phyloP scores from a whole-genome alignment of 2,888 invertebrate genomes.

The Girardia tigrina region DNA sequence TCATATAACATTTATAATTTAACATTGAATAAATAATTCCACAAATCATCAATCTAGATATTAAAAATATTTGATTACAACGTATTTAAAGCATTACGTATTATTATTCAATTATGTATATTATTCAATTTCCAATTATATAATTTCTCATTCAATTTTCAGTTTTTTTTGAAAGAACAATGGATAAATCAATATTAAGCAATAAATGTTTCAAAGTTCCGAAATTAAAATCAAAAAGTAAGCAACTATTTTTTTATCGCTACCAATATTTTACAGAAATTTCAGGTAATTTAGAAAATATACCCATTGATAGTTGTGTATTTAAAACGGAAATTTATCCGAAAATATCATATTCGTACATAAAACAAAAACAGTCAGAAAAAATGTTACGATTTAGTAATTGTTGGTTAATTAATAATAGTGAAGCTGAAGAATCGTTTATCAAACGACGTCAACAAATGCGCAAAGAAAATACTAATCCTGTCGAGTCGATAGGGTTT shows the following conservation, averaged over 20 bases:
- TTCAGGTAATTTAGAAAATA: neutral
- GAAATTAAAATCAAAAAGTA: neutral
- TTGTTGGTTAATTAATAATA: neutral
- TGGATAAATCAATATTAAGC: no score
- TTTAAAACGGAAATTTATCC: neutral
- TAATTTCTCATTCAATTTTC: no score
- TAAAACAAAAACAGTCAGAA: neutral
- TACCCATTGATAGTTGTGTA: neutral
- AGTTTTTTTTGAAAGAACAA: no score
- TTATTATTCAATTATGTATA: no score
- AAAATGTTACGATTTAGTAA: neutral
- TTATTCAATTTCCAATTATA: no score
- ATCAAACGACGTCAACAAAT: neutral
- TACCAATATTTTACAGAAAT: neutral
- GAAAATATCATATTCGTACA: neutral
- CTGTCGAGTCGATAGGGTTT: neutral
- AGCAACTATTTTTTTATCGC: neutral
- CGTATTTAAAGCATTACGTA: no score
- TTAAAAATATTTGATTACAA: no score
- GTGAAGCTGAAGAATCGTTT: neutral
- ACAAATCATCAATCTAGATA: no score
- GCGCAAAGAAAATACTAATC: neutral
- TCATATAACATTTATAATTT: no score
- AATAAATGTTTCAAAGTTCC: slow-evolving; percentile 9
- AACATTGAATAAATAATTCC: no score